phyloP scores from a whole-genome alignment of 1,140 invertebrate species.

The Nebria ingens region DNA sequence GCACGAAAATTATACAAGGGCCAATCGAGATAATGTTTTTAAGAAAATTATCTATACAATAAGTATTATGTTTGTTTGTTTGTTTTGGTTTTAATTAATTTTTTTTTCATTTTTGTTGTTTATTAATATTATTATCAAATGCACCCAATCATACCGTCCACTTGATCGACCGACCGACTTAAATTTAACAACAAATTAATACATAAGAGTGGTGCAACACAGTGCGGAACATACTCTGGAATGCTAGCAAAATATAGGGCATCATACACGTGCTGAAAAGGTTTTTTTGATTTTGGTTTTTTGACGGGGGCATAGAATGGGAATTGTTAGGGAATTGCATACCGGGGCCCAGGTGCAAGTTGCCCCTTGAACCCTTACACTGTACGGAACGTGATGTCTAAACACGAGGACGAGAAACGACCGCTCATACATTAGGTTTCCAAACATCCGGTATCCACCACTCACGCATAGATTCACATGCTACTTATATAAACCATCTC shows the following conservation, averaged over 20 bases:
- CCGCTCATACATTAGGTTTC: too few relatives aligned
- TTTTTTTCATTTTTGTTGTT: too few relatives aligned
- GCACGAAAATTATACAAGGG: constrained; percentile 25
- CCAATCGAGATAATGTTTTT: constrained; percentile 6
- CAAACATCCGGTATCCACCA: too few relatives aligned
- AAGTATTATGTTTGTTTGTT: constrained; percentile 3
- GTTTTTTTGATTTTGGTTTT: too few relatives aligned
- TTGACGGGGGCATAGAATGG: too few relatives aligned
- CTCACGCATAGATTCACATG: too few relatives aligned
- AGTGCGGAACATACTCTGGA: constrained; percentile 2
- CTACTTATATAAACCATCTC: too few relatives aligned
- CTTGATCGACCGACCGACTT: constrained; percentile 4
- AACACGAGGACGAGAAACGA: constrained; percentile 1
- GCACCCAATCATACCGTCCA: constrained; percentile 5
- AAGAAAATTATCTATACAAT: constrained; percentile 10
- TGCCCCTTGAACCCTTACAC: not conserved
- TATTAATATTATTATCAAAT: constrained; percentile 10
- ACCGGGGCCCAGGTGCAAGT: not conserved
- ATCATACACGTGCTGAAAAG: not conserved
- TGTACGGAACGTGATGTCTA: not conserved
- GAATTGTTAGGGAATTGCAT: not conserved
- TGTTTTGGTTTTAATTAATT: too few relatives aligned
- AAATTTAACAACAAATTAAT: constrained; percentile 5
- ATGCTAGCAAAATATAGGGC: not conserved
- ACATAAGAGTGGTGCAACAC: constrained; percentile 1